Evolutionary conservation across 2,888 invertebrate genomes (phyloP).

Genomic region (Monopis laevigella): DNA sequence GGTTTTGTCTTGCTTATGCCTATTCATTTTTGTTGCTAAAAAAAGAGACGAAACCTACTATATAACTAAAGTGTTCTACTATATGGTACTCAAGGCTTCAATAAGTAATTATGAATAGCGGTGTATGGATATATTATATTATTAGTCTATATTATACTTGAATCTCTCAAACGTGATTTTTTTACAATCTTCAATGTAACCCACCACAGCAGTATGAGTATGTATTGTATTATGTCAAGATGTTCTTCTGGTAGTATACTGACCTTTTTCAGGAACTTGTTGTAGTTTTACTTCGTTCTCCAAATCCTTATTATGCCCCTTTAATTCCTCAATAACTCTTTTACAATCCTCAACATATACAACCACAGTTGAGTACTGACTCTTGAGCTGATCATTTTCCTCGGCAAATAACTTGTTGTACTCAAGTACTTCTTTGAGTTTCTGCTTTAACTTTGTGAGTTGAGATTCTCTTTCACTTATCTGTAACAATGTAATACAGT

Average conservation of each 20-base stretch:
- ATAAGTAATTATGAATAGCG: too few relatives aligned
- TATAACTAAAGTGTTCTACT: too few relatives aligned
- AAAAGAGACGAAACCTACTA: too few relatives aligned
- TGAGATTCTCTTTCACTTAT: conserved; percentile 69
- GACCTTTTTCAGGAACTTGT: conserved; percentile 49
- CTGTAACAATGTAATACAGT: too few relatives aligned
- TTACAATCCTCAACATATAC: conserved; percentile 63
- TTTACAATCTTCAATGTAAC: too few relatives aligned
- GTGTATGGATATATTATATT: too few relatives aligned
- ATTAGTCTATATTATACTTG: too few relatives aligned
- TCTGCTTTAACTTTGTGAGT: conserved; percentile 70
- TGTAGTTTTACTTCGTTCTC: conserved; percentile 47
- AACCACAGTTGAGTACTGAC: conserved; percentile 54
- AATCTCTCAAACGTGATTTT: too few relatives aligned
- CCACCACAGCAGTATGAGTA: not conserved
- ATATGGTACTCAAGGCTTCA: too few relatives aligned
- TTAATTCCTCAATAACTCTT: conserved; percentile 53
- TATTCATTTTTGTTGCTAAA: too few relatives aligned
- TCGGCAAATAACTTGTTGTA: conserved; percentile 70
- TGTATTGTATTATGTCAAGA: not conserved
- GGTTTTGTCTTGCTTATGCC: too few relatives aligned
- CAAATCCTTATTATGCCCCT: conserved; percentile 33
- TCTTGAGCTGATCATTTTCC: conserved; percentile 68
- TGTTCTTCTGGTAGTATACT: too few relatives aligned
- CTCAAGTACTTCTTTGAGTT: conserved; percentile 65